These are phyloP conservation scores for Andrena hattorfiana DNA, from an alignment of 2,888 invertebrate genomes.

Conservation along the genomic window DNA sequence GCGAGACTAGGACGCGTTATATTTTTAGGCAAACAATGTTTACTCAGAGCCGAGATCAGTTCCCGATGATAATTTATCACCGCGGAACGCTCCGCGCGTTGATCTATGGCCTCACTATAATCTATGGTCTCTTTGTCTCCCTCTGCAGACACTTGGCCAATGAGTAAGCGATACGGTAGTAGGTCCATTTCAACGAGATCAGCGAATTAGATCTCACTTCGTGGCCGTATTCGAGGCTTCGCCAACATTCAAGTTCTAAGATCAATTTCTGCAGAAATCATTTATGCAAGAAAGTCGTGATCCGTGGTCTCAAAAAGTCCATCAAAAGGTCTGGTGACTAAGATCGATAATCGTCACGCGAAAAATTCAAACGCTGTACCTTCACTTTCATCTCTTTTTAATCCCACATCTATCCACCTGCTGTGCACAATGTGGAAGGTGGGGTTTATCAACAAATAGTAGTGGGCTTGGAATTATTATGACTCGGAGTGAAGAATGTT, in stretches of 20 bases:
- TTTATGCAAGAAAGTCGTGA: neutral
- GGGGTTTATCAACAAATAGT: no score
- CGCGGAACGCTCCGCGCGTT: conserved; percentile 26
- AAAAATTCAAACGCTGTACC: no score
- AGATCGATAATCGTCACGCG: no score
- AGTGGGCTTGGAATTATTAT: no score
- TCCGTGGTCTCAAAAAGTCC: no score
- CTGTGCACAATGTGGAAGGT: no score
- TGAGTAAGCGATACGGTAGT: conserved; percentile 2
- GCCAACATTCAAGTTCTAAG: neutral
- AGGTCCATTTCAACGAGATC: neutral
- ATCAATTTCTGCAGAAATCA: neutral
- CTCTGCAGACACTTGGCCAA: conserved; percentile 8
- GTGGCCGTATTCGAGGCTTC: neutral
- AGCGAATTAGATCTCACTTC: conserved; percentile 13
- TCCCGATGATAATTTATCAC: conserved; percentile 55
- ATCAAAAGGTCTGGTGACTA: no score
- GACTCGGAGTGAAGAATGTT: no score
- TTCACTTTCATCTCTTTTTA: no score
- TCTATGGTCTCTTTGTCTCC: conserved; percentile 34
- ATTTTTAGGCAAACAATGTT: conserved; percentile 48
- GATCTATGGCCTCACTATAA: conserved; percentile 54
- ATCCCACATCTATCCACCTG: no score
- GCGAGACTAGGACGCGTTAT: conserved; percentile 21
- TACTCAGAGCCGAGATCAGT: conserved; percentile 34